phyloP scores from a whole-genome alignment of 1,140 invertebrate species.

The Ephestia elutella region DNA sequence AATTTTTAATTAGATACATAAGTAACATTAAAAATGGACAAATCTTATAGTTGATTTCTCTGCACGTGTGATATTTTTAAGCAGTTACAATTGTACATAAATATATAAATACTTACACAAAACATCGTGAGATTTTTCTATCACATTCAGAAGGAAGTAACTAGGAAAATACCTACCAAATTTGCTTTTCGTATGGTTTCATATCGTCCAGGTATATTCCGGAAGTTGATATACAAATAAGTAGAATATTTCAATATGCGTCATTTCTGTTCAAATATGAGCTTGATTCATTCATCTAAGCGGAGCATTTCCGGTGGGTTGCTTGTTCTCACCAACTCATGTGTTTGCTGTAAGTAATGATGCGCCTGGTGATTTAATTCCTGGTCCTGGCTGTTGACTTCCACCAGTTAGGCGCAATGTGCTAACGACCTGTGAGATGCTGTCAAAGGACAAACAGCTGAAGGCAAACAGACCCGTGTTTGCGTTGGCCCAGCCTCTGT shows the following conservation, averaged over 20 bases:
- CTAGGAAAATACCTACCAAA: too few species aligned
- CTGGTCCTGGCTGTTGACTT: conserved; percentile 30
- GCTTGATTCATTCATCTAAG: conserved; percentile 23
- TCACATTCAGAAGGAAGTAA: too few species aligned
- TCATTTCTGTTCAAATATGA: conserved; percentile 33
- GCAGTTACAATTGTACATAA: too few species aligned
- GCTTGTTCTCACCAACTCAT: conserved; percentile 10
- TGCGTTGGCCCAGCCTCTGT: conserved; percentile 48
- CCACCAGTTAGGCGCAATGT: conserved; percentile 59
- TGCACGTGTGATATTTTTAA: too few species aligned
- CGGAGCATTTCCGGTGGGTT: conserved; percentile 3
- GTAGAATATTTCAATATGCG: neutral
- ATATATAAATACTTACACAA: too few species aligned
- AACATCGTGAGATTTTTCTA: too few species aligned
- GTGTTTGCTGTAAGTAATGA: conserved; percentile 34
- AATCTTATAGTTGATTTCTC: too few species aligned
- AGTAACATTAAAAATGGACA: too few species aligned
- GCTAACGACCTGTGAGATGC: conserved; percentile 71
- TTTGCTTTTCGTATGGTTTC: neutral
- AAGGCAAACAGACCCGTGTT: conserved; percentile 51
- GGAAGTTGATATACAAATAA: neutral
- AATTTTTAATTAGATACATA: too few species aligned
- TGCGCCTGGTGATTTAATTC: conserved; percentile 46
- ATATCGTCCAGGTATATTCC: neutral
- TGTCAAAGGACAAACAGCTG: conserved; percentile 64